Evolutionary conservation across 2,797 vertebrate species (phyloP), one percentile per base, ranked within the genome.

Genomic region (Enteromius unitaeniatus): DNA sequence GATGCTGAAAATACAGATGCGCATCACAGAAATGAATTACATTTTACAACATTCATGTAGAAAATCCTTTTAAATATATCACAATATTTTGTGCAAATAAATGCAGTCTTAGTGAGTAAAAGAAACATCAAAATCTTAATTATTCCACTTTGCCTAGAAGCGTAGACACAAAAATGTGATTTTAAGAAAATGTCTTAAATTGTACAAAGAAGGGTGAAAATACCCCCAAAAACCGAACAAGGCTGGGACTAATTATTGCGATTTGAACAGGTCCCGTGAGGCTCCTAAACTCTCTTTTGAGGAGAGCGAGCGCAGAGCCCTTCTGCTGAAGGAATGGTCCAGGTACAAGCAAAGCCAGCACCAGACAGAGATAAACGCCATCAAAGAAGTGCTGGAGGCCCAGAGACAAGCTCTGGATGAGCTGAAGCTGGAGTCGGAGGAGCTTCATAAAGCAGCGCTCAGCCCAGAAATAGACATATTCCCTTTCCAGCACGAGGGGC

Each of bases 241-340:
- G 4, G 0, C 13, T 45, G 42, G 1, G 13, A 17, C 0, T 6
- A 28, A 21, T 45, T 21, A 13, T 58, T n/a, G n/a, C 3, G 0
- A 23, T 70, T 26, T 70, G 14, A 70, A 72, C 6, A 99, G 98
- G 92, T 86, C 93, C 19, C 93, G 98, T 60, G 86, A 88, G 2
- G 74, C 76, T 65, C 86, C 93, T 0, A 70, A 88, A 8, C 88
- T 96, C 28, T 87, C 94, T 6, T 92, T 93, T 77, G 97, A 97
- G 69, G 96, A 97, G 86, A 92, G 90, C 0, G 98, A 99, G 84
- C 90, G 91, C 37, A 94, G 97, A 89, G 96, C 96, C 13, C 84
- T 96, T 76, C 94, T 99, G 70, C 82, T 97, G 86, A 99, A 99
- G 88, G 95, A 94, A 80, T 99, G 98, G 98, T 87, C 92, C 69